Conservation (phyloP, 2,888 invertebrate species). For the Allolobophora icterica region DNA sequence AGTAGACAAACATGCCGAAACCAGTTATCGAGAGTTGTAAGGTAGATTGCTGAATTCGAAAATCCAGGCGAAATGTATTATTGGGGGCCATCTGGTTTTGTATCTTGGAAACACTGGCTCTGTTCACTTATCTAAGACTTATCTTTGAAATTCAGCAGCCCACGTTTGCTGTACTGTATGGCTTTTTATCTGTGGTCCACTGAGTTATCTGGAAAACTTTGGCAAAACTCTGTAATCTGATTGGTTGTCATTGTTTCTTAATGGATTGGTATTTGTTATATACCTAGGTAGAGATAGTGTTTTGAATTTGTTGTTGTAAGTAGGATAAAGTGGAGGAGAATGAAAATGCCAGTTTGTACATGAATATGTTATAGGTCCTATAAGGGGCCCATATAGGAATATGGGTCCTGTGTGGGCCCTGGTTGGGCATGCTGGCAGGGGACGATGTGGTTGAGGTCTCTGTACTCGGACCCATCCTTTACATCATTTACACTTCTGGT, state of each 20-base stretch:
- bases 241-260: background rate
- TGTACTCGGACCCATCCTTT: too few species aligned
- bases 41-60: background rate
- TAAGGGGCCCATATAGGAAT: too few species aligned
- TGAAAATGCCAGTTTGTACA: background rate
- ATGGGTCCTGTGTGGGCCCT: too few species aligned
- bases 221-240: background rate
- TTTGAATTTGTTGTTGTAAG: background rate
- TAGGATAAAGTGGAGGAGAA: too few species aligned
- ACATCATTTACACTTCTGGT: too few species aligned
- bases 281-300: background rate
- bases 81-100: background rate
- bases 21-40: background rate
- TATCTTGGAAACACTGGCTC: background rate
- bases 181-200: background rate
- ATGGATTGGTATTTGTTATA: background rate
- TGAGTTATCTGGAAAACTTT: background rate
- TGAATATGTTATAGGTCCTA: too few species aligned
- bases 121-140: background rate
- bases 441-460: too few species aligned
- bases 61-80: background rate
- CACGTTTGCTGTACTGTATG: background rate
- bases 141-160: background rate
- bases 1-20: background rate
- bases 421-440: too few species aligned